Conservation (phyloP, 2,797 vertebrate species). For the Echiichthys vipera region DNA sequence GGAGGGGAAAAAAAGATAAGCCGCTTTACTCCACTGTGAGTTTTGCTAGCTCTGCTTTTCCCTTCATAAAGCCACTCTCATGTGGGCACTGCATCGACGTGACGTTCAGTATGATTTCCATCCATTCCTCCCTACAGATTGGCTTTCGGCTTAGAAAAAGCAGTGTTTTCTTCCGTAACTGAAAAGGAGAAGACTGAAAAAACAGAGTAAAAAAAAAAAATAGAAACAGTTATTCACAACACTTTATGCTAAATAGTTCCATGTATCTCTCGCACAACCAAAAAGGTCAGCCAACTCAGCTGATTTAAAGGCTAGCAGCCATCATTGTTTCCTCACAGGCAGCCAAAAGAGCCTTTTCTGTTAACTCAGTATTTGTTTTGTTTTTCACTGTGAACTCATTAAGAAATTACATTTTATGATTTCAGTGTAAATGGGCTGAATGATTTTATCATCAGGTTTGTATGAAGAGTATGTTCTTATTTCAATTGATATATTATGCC, state of each 20-base stretch:
- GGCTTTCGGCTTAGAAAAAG: constrained; percentile 15
- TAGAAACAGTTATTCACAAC: constrained; percentile 33
- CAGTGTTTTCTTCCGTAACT: constrained; percentile 12
- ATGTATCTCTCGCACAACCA: constrained; percentile 50
- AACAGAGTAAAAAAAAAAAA: constrained; percentile 24
- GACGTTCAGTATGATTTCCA: constrained; percentile 31
- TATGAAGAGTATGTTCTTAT: background rate
- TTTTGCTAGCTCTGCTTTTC: constrained; percentile 58
- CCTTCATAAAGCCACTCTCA: constrained; percentile 26
- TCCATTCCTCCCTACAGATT: constrained; percentile 8
- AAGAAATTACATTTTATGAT: constrained; percentile 8
- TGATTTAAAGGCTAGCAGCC: constrained; percentile 68
- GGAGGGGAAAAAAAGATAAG: constrained; percentile 44
- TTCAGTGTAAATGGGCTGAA: background rate
- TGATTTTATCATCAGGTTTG: constrained; percentile 1
- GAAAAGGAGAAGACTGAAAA: constrained; percentile 30
- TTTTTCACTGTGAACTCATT: constrained; percentile 23
- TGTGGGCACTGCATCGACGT: constrained; percentile 24
- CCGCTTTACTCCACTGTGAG: constrained; percentile 59
- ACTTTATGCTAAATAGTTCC: constrained; percentile 57
- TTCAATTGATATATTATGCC: no score
- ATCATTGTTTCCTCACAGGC: constrained; percentile 48
- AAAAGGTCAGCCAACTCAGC: constrained; percentile 73
- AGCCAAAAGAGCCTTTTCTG: constrained; percentile 45
- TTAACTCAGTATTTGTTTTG: constrained; percentile 21